Base-by-base conservation (phyloP, 2,797 vertebrate species). In the Sebastes taczanowskii region DNA sequence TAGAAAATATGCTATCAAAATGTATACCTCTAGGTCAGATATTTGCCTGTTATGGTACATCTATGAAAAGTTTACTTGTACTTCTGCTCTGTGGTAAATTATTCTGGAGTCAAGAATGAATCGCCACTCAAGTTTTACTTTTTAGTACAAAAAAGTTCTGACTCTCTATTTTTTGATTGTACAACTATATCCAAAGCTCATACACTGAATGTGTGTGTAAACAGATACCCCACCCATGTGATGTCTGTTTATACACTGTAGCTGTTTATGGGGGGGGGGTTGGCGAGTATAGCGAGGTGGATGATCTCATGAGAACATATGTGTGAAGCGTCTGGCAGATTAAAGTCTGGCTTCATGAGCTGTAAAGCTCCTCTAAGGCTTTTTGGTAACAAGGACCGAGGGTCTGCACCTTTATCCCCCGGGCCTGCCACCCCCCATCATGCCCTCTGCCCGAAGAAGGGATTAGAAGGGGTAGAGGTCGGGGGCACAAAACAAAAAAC, bases 321-420 rank as follows among this genome's bases (percentile, higher is more conserved):
- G 93, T 89, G 89, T 89, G 81, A 90, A 90, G 78, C 59, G 74
- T 94, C 91, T 94, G 80, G 89, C 63, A 91, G 94, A 95, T 95
- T 95, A 96, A 55, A 89, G 93, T 91, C 90, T 89, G 83, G 61
- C 62, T 64, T 81, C 74, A 59, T 85, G 86, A 91, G 89, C 83
- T 84, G 84, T 34, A 93, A 93, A 92, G 87, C 90, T 89, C 65
- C 80, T 84, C 73, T 82, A 88, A 93, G 88, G 88, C 88, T 91
- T 91, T 93, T 93, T 87, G 88, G 87, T 93, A 82, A 91, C 83
- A 42, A 77, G 74, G 77, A 56, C 68, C 55, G 70, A 74, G 73
- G 71, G 73, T 86, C 84, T 89, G 71, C 38, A 87, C 82, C 84
- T 80, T 92, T 87, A 90, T 86, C 90, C 74, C 56, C 42, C 42